These are phyloP conservation scores for Lepeophtheirus salmonis DNA, from an alignment of 1,140 invertebrate species.

Conservation along the genomic window DNA sequence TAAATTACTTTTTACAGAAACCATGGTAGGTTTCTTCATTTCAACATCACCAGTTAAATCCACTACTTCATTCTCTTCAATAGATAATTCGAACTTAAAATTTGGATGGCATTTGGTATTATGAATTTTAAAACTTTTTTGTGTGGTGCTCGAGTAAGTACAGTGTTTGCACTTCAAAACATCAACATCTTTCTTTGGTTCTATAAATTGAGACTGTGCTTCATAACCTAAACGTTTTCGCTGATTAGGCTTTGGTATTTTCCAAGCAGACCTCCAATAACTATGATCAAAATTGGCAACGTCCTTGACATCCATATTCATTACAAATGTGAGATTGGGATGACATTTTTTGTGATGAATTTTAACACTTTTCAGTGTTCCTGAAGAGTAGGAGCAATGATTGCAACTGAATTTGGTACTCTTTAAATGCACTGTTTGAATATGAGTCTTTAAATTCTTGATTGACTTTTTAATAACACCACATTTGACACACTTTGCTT, in stretches of 20 bases:
- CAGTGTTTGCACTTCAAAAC: background rate
- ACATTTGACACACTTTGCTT: constrained; percentile 2
- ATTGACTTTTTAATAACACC: constrained; percentile 16
- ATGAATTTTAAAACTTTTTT: background rate
- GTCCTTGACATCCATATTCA: background rate
- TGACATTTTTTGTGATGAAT: constrained; percentile 7
- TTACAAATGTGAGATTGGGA: background rate
- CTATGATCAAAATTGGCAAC: background rate
- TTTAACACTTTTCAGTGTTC: constrained; percentile 1
- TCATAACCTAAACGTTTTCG: background rate
- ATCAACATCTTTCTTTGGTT: background rate
- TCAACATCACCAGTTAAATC: too few relatives aligned
- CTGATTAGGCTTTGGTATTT: constrained; percentile 1
- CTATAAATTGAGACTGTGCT: background rate
- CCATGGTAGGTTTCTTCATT: background rate
- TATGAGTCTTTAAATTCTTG: constrained; percentile 14
- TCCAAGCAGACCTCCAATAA: constrained; percentile 11
- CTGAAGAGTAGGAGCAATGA: background rate
- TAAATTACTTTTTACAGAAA: background rate
- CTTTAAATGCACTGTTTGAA: constrained; percentile 6
- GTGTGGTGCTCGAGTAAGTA: background rate
- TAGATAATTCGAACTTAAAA: too few relatives aligned
- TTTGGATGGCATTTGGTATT: background rate
- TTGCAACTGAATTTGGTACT: constrained; percentile 3
- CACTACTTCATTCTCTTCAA: too few relatives aligned